Percentiles rank a stretch among this genome's conserved stretches.
Conservation (phyloP, 2,113 vertebrate species). For the Tragelaphus strepsiceros region DNA sequence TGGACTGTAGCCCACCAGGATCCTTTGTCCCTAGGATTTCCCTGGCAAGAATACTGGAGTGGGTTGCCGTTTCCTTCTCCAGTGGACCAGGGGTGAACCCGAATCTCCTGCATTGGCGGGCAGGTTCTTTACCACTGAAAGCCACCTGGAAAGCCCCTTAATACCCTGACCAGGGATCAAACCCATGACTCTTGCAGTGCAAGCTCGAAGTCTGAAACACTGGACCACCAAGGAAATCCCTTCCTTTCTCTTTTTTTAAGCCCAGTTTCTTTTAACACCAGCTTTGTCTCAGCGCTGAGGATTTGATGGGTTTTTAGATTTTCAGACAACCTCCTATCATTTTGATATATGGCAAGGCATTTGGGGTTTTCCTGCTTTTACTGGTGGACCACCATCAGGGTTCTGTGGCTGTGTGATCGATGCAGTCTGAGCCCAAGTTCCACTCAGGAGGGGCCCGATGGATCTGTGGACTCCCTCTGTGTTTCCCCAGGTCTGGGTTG, state of each 20-base stretch:
- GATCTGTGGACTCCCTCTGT: not conserved
- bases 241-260: not conserved
- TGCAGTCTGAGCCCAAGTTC: not conserved
- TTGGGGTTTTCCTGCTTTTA: not conserved
- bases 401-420: not conserved
- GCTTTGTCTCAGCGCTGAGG: not conserved
- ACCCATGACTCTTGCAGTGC: accelerated
- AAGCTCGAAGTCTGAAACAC: not conserved
- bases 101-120: not conserved
- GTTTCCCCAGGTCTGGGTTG: not conserved
- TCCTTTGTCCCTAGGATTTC: not conserved
- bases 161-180: not conserved
- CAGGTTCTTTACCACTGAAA: not conserved
- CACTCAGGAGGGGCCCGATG: not conserved
- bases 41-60: not conserved
- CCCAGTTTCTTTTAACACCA: not conserved
- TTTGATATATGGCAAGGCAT: not conserved
- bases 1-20: not conserved
- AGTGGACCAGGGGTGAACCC: not conserved
- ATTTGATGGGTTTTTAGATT: not conserved
- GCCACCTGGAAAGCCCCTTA: not conserved
- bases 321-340: not conserved
- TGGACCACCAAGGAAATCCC: not conserved
- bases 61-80: not conserved
- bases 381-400: not conserved